Percentiles rank a stretch among this genome's conserved stretches.
phyloP scores from a whole-genome alignment of 2,888 invertebrate species.

The Tholera decimalis region DNA sequence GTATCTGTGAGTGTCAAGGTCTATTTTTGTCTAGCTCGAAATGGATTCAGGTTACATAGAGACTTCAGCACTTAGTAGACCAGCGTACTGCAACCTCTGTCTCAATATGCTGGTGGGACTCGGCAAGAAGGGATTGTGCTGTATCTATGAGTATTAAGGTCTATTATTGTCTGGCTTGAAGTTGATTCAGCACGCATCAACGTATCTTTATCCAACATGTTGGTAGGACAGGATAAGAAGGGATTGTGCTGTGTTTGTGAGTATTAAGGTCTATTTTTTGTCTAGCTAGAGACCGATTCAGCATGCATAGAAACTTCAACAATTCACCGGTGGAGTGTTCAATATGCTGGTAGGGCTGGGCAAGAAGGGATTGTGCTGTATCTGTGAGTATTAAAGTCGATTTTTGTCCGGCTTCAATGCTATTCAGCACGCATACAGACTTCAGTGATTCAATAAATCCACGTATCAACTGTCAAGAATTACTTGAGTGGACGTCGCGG shows the following conservation, averaged over 20 bases:
- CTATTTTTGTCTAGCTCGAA: background rate
- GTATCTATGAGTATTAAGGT: slow-evolving; percentile 94
- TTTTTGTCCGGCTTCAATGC: background rate
- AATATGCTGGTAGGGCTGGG: slow-evolving; percentile 98
- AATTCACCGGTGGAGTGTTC: slow-evolving; percentile 99
- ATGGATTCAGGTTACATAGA: slow-evolving; percentile 94
- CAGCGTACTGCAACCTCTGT: slow-evolving; percentile 99
- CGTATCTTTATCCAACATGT: no score
- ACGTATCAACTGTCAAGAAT: no score
- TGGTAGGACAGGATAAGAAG: no score
- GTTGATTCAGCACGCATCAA: no score
- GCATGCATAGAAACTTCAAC: slow-evolving; percentile 97
- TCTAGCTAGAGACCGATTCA: background rate
- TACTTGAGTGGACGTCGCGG: no score
- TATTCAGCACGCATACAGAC: no score
- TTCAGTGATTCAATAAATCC: no score
- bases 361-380: slow-evolving; percentile 98
- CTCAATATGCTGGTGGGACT: slow-evolving; percentile 98
- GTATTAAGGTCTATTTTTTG: background rate
- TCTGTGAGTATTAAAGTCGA: slow-evolving; percentile 92
- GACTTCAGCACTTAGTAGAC: slow-evolving; percentile 98
- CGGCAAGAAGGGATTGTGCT: slow-evolving; percentile 98
- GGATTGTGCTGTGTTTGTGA: background rate
- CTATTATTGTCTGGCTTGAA: background rate
- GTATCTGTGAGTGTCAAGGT: slow-evolving; percentile 94